These are phyloP conservation scores for Euzetes globulus DNA, from an alignment of 2,888 invertebrate genomes.

Conservation along the genomic window DNA sequence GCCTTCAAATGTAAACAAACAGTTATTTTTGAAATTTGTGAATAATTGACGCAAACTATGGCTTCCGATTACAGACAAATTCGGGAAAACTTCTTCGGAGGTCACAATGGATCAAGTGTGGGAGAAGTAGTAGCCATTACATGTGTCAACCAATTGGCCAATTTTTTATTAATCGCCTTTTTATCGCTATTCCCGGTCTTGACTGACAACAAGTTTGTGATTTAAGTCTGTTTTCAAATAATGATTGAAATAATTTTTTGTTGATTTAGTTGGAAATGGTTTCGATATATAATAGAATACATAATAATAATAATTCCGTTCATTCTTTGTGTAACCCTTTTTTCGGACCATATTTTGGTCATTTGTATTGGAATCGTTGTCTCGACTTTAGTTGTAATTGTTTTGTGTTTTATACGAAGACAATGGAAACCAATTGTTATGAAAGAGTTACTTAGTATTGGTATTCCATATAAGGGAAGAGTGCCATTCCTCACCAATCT, in stretches of 20 bases:
- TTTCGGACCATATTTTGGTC: not conserved
- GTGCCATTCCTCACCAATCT: conserved; percentile 33
- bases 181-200: conserved; percentile 25
- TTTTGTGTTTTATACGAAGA: conserved; percentile 12
- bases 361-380: conserved; percentile 15
- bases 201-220: conserved; percentile 19
- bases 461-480: not conserved
- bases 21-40: too few species aligned
- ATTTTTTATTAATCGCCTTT: conserved; percentile 20
- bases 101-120: conserved; percentile 4
- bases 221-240: not conserved
- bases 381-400: conserved; percentile 13
- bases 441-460: not conserved
- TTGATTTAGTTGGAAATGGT: not conserved
- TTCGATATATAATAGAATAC: conserved; percentile 24
- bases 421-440: conserved; percentile 1
- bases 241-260: not conserved
- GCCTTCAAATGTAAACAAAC: too few species aligned
- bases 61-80: conserved; percentile 9
- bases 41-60: conserved; percentile 9
- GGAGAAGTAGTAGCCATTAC: conserved; percentile 23
- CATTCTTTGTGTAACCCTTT: conserved; percentile 25
- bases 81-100: conserved; percentile 25
- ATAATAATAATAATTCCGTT: conserved; percentile 29
- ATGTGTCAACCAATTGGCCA: conserved; percentile 17